Base-by-base conservation (phyloP, 2,888 invertebrate genomes). In the Creontiades dilutus region DNA sequence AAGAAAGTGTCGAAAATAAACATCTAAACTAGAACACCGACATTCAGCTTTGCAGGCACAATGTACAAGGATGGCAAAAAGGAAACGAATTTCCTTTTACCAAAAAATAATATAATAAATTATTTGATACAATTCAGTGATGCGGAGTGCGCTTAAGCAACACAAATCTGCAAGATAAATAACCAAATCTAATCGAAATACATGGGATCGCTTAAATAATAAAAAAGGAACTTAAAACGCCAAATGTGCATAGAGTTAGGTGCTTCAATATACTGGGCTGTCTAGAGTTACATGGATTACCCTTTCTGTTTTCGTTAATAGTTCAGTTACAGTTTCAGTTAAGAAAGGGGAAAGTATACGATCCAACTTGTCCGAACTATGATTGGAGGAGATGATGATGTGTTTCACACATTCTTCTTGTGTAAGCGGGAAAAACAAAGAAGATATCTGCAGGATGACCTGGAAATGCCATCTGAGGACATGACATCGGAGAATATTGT, bases 11-110 rank as follows among this genome's bases (percentile, higher is more conserved):
- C 14, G 23, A 68, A 80, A 80, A 80, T 52, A 76, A 76, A 68
- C 68, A 37, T 80, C 78, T 88, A 80, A 46, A 27, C 75, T 89
- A 89, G 81, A 78, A 91, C 91, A 91, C 90, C 90, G 91, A 91
- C 91, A 90, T 90, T 91, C 90, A 91, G 91, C 90, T 90, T 90
- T 78, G 89, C 89, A 89, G 86, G 90, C 90, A 90, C 23, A 78
- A 78, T 88, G 14, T 88, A 88, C 88, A 88, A 37, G 57, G 82
- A 19, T 47, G 75, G 28, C 11, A 28, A 46, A n/a, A 68, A 46
- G 47, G 48, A 48, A 81, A 81, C 46, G 16, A 14, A 81, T 82
- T 52, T 46, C 78, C 27, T 28, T 37, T 61, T 16, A 16, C 61
- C 86, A 1, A 11, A 86, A 86, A 86, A 75, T 55, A 46, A 85